These are phyloP conservation scores for Stegophylla sp. DNA, from an alignment of 2,888 invertebrate genomes.

Conservation along the genomic window DNA sequence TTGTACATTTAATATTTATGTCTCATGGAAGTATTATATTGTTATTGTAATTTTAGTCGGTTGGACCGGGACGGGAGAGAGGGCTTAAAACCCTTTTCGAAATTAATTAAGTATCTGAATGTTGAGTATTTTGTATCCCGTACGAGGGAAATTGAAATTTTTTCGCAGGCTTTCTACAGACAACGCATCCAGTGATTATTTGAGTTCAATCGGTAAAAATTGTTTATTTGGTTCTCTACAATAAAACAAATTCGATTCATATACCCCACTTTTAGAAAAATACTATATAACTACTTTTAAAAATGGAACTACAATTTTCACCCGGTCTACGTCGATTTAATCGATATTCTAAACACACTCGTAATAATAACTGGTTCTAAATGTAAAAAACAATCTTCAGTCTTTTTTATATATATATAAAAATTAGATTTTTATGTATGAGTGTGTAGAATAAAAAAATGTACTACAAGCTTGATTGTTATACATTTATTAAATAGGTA, in stretches of 20 bases:
- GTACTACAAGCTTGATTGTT: conserved; percentile 54
- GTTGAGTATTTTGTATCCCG: background rate
- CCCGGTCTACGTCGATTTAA: conserved; percentile 39
- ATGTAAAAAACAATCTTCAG: conserved; percentile 56
- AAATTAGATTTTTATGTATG: conserved; percentile 37
- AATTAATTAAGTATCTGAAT: conserved; percentile 16
- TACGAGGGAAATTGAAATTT: conserved; percentile 12
- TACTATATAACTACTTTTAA: conserved; percentile 55
- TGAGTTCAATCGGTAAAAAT: conserved; percentile 22
- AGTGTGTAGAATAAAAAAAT: conserved; percentile 36
- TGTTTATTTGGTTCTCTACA: conserved; percentile 28
- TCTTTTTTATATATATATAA: conserved; percentile 46
- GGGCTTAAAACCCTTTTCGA: conserved; percentile 20
- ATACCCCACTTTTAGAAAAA: conserved; percentile 58
- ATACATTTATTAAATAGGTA: conserved; percentile 21
- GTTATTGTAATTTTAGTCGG: conserved; percentile 17
- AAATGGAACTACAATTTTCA: conserved; percentile 55
- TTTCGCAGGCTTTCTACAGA: conserved; percentile 9
- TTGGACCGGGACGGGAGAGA: conserved; percentile 11
- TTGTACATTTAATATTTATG: conserved; percentile 37
- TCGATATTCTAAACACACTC: conserved; percentile 45
- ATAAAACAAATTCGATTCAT: conserved; percentile 56
- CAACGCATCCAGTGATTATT: conserved; percentile 3
- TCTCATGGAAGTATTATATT: conserved; percentile 38
- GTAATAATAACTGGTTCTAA: conserved; percentile 52